These are phyloP conservation scores for Oligia latruncula DNA, from an alignment of 2,888 invertebrate genomes.

Conservation along the genomic window DNA sequence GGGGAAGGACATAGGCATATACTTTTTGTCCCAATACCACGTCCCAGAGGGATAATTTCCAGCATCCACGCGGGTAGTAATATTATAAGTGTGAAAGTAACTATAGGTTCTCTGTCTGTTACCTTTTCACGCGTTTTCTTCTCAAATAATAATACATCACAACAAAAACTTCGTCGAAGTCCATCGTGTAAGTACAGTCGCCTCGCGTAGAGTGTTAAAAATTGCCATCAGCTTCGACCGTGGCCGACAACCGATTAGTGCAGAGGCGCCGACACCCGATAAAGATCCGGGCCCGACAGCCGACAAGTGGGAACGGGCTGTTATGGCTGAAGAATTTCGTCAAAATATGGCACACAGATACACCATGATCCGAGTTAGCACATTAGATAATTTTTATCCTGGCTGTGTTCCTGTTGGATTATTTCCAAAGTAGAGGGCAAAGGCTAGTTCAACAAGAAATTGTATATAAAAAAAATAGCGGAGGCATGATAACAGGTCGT, in stretches of 20 bases:
- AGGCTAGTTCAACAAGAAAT: not conserved
- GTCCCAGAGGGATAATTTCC: not conserved
- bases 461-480: slow-evolving; percentile 26
- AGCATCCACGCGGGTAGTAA: not conserved
- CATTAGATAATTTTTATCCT: not conserved
- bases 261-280: too few relatives aligned
- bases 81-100: not conserved
- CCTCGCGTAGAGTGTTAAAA: too few relatives aligned
- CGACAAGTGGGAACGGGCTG: too few relatives aligned
- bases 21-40: not conserved
- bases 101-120: not conserved
- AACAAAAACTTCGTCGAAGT: too few relatives aligned
- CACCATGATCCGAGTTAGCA: not conserved
- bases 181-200: too few relatives aligned
- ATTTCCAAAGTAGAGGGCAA: not conserved
- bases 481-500: slow-evolving; percentile 12
- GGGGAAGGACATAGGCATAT: not conserved
- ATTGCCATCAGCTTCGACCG: too few relatives aligned
- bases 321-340: not conserved
- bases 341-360: not conserved
- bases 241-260: too few relatives aligned
- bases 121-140: not conserved
- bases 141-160: too few relatives aligned
- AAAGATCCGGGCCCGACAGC: too few relatives aligned
- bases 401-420: not conserved